These are phyloP conservation scores for Branchipolynoe longqiensis DNA, from an alignment of 2,888 invertebrate species.

Conservation along the genomic window DNA sequence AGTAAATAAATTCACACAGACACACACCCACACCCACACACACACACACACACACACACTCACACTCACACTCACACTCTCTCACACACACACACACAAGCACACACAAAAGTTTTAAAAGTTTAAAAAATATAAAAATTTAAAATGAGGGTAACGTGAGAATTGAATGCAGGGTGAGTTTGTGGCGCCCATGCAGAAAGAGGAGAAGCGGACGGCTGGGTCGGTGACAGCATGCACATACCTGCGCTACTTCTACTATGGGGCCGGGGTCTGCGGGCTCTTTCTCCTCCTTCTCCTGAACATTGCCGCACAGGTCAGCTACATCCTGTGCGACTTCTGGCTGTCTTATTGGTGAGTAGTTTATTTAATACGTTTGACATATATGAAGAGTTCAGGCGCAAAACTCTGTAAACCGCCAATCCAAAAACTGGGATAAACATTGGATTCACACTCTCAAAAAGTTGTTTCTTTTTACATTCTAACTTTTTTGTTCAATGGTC, in stretches of 20 bases:
- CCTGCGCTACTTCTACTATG: conserved; percentile 87
- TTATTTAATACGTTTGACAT: not conserved
- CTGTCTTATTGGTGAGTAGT: conserved; percentile 87
- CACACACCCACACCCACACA: too few relatives aligned
- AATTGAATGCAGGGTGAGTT: conserved; percentile 62
- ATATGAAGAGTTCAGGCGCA: too few relatives aligned
- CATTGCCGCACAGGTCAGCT: conserved; percentile 87
- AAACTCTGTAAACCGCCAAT: too few relatives aligned
- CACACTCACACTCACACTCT: too few relatives aligned
- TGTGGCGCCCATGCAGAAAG: conserved; percentile 69
- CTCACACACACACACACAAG: too few relatives aligned
- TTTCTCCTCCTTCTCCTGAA: conserved; percentile 84
- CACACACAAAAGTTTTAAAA: too few relatives aligned
- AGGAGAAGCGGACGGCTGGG: conserved; percentile 83
- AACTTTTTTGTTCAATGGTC: too few relatives aligned
- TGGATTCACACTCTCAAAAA: too few relatives aligned
- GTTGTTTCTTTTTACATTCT: too few relatives aligned
- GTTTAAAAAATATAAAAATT: not conserved
- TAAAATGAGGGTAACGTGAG: not conserved
- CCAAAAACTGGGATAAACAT: too few relatives aligned
- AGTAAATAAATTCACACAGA: too few relatives aligned
- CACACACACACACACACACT: too few relatives aligned
- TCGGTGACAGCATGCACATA: conserved; percentile 85
- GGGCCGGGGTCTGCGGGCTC: conserved; percentile 85
- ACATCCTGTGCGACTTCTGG: conserved; percentile 90